Conservation (phyloP, 2,888 invertebrate genomes). For the Frankliniella intonsa region DNA sequence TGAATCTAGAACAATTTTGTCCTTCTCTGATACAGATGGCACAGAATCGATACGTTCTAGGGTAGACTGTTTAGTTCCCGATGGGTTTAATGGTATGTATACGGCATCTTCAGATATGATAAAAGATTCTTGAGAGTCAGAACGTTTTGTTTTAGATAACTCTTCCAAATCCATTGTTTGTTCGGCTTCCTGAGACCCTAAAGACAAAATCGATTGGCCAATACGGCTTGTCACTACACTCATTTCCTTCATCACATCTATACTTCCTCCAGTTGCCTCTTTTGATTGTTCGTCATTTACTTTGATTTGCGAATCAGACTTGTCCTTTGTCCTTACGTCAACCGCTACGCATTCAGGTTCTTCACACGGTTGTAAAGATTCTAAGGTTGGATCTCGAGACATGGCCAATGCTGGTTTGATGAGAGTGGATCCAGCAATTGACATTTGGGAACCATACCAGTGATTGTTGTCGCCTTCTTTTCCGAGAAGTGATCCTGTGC, state of each 20-base stretch:
- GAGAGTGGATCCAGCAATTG: not conserved
- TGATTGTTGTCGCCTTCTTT: not conserved
- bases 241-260: not conserved
- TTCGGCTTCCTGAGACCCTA: not conserved
- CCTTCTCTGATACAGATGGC: not conserved
- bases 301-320: not conserved
- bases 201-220: not conserved
- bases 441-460: not conserved
- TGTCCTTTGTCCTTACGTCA: not conserved
- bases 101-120: not conserved
- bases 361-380: not conserved
- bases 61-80: not conserved
- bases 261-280: not conserved
- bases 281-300: not conserved
- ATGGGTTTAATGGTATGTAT: not conserved
- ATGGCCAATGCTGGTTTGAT: not conserved
- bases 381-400: not conserved
- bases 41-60: not conserved
- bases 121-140: slow-evolving; percentile 3
- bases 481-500: not conserved
- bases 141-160: not conserved
- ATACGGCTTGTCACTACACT: not conserved
- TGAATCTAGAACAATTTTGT: not conserved
- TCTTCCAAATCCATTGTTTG: not conserved
- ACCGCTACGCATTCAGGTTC: not conserved